Conservation (phyloP, 1,140 invertebrate species). For the Temnothorax nylanderi region DNA sequence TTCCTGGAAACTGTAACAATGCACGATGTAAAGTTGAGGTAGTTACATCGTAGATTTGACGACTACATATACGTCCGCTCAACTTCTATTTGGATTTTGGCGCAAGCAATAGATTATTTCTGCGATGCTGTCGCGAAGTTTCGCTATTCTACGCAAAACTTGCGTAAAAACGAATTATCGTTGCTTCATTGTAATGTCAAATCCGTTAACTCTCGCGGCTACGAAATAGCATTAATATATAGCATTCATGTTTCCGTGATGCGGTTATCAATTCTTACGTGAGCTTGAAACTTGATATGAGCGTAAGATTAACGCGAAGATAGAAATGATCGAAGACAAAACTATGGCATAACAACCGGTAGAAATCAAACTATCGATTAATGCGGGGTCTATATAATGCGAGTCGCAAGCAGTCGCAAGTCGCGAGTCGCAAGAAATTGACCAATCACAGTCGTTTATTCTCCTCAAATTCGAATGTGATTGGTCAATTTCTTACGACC, state of each 20-base stretch:
- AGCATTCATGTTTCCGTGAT: conserved; percentile 29
- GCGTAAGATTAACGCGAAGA: too few species aligned
- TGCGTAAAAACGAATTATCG: conserved; percentile 42
- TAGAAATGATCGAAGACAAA: conserved; percentile 30
- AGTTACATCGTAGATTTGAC: conserved; percentile 24
- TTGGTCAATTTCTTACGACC: too few species aligned
- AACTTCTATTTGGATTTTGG: conserved; percentile 33
- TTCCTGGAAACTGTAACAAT: conserved; percentile 2
- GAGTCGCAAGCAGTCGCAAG: too few species aligned
- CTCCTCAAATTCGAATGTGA: too few species aligned
- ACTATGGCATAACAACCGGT: neutral
- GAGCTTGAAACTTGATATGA: neutral
- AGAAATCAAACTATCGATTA: neutral
- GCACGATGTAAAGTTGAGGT: neutral
- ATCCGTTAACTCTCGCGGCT: conserved; percentile 41
- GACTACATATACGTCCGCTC: neutral
- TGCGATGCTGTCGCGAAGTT: conserved; percentile 36
- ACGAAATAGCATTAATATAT: conserved; percentile 37
- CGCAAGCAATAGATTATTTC: conserved; percentile 33
- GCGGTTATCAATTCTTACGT: conserved; percentile 17
- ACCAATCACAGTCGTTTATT: too few species aligned
- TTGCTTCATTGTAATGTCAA: conserved; percentile 31
- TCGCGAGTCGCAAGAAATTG: too few species aligned
- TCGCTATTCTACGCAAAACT: conserved; percentile 45
- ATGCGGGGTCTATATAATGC: too few species aligned